Percentiles rank a stretch among this genome's conserved stretches.
These are phyloP conservation scores for Polydrusus tereticollis DNA, from an alignment of 2,888 invertebrate genomes.

Conservation along the genomic window DNA sequence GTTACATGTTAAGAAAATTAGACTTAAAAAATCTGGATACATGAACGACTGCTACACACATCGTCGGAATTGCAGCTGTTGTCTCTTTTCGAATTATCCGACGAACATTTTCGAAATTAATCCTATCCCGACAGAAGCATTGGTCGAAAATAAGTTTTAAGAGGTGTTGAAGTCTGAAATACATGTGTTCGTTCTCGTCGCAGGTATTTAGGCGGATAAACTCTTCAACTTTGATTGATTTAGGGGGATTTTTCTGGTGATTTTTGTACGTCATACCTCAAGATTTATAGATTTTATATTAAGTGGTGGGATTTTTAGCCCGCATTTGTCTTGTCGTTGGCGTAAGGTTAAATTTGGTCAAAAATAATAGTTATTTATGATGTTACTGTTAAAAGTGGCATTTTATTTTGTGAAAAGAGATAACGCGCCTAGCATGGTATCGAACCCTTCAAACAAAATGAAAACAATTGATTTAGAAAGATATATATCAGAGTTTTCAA, in stretches of 20 bases:
- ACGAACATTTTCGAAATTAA: constrained; percentile 45
- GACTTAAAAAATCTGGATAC: constrained; percentile 29
- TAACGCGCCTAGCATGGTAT: too few relatives aligned
- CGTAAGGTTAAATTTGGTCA: too few relatives aligned
- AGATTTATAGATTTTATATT: constrained; percentile 24
- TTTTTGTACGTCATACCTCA: constrained; percentile 6
- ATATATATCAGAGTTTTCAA: too few relatives aligned
- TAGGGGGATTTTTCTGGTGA: constrained; percentile 47
- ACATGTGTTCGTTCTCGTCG: constrained; percentile 64
- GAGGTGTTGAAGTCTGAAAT: constrained; percentile 65
- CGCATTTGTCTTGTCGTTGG: background rate
- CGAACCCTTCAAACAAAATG: too few relatives aligned
- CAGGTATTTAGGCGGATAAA: constrained; percentile 63
- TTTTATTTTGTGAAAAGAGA: too few relatives aligned
- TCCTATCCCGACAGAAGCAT: constrained; percentile 36
- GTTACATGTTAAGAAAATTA: constrained; percentile 18
- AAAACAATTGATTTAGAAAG: too few relatives aligned
- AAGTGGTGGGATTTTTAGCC: background rate
- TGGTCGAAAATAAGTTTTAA: constrained; percentile 52
- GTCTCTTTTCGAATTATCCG: constrained; percentile 32
- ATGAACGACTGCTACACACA: constrained; percentile 2
- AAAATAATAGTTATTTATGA: background rate
- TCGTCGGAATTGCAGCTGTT: constrained; percentile 36
- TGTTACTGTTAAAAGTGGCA: too few relatives aligned
- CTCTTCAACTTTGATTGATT: constrained; percentile 62